Evolutionary conservation across 2,113 vertebrate genomes (phyloP).

Genomic region (Miniopterus natalensis): DNA sequence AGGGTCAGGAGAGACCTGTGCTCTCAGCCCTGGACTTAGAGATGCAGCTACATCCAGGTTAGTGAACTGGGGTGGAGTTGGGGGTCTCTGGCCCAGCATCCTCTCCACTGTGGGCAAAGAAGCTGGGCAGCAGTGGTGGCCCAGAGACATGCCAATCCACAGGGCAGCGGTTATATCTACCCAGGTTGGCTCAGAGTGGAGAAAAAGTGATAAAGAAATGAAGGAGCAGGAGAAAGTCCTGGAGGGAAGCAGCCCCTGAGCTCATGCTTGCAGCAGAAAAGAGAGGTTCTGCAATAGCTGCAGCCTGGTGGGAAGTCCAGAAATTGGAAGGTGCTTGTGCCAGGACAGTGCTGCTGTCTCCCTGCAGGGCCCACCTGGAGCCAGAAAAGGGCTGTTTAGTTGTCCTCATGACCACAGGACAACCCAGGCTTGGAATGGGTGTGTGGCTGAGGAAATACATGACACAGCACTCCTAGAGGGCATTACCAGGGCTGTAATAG

Average conservation of each 20-base stretch:
- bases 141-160: neutral
- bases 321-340: neutral
- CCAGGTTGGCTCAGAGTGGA: neutral
- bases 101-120: neutral
- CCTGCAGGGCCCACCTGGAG: neutral
- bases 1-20: neutral
- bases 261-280: neutral
- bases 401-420: neutral
- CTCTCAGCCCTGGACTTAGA: neutral
- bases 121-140: neutral
- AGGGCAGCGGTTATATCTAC: neutral
- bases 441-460: neutral
- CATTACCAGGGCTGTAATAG: neutral
- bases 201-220: too few species aligned
- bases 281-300: neutral
- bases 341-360: neutral
- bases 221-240: neutral
- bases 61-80: neutral
- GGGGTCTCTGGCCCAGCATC: neutral
- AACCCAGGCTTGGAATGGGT: neutral
- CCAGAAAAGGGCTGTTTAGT: neutral
- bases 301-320: accelerated
- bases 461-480: neutral
- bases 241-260: neutral
- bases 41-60: too few species aligned